These are phyloP conservation scores for Sinocyclocheilus grahami DNA, from an alignment of 2,113 vertebrate species.

Conservation along the genomic window DNA sequence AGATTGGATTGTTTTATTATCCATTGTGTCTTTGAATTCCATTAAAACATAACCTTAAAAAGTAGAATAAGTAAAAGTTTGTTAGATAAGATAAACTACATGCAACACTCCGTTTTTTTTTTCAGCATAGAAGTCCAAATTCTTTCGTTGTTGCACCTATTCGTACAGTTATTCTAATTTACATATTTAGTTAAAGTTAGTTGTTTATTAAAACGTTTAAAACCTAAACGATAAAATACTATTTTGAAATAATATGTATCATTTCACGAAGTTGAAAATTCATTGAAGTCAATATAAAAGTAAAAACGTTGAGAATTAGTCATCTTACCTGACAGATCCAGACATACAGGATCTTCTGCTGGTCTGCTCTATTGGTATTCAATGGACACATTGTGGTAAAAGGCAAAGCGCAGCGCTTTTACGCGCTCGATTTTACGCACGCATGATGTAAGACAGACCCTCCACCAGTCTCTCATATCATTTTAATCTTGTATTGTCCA, in stretches of 20 bases:
- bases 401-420: background rate
- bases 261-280: background rate
- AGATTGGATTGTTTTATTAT: constrained; percentile 17
- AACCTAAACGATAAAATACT: too few relatives aligned
- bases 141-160: background rate
- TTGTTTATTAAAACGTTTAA: background rate
- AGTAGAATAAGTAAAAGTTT: background rate
- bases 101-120: background rate
- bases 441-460: background rate
- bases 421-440: background rate
- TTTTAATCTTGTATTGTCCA: background rate
- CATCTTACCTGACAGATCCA: background rate
- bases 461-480: background rate
- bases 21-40: constrained; percentile 20
- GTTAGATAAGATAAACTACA: background rate
- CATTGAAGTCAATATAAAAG: background rate
- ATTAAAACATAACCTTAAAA: background rate
- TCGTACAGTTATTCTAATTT: background rate
- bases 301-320: background rate
- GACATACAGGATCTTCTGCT: background rate
- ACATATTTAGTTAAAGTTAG: background rate
- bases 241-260: too few relatives aligned
- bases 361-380: background rate
- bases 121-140: background rate
- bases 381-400: background rate